These are phyloP conservation scores for Mesochorus sp. DNA, from an alignment of 2,888 invertebrate genomes.

Conservation along the genomic window DNA sequence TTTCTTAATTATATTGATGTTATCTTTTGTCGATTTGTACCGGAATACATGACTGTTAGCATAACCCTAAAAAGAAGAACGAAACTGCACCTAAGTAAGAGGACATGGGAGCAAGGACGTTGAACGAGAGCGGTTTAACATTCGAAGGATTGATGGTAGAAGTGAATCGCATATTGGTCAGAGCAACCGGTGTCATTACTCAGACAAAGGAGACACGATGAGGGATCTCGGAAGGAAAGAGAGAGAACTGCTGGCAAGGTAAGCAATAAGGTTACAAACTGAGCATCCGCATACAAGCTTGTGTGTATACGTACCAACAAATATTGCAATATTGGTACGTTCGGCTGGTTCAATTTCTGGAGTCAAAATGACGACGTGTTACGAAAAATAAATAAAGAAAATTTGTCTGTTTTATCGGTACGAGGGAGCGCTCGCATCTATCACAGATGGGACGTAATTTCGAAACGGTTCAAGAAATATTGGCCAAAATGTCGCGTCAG, in stretches of 20 bases:
- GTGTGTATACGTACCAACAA: not conserved
- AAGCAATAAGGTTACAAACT: not conserved
- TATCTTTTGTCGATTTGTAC: no score
- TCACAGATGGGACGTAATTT: slow-evolving; percentile 58
- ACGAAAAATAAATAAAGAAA: not conserved
- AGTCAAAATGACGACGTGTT: not conserved
- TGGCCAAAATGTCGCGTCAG: slow-evolving; percentile 61
- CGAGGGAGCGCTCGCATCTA: slow-evolving; percentile 13
- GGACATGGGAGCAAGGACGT: slow-evolving; percentile 56
- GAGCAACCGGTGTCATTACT: slow-evolving; percentile 61
- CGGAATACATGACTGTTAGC: slow-evolving; percentile 9
- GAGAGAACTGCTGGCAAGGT: slow-evolving; percentile 60
- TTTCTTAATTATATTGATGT: no score
- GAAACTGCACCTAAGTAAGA: slow-evolving; percentile 31
- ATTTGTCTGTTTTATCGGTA: slow-evolving; percentile 7
- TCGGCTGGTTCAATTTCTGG: not conserved
- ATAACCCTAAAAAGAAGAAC: not conserved
- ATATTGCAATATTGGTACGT: not conserved
- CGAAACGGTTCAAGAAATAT: slow-evolving; percentile 50
- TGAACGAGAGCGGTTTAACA: slow-evolving; percentile 43
- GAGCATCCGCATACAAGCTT: not conserved
- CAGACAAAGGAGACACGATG: slow-evolving; percentile 60
- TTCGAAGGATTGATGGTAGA: slow-evolving; percentile 61
- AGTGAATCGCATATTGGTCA: slow-evolving; percentile 60
- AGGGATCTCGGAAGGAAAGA: slow-evolving; percentile 64